Evolutionary conservation across 2,797 vertebrate species (phyloP).

Genomic region (Pygocentrus nattereri): DNA sequence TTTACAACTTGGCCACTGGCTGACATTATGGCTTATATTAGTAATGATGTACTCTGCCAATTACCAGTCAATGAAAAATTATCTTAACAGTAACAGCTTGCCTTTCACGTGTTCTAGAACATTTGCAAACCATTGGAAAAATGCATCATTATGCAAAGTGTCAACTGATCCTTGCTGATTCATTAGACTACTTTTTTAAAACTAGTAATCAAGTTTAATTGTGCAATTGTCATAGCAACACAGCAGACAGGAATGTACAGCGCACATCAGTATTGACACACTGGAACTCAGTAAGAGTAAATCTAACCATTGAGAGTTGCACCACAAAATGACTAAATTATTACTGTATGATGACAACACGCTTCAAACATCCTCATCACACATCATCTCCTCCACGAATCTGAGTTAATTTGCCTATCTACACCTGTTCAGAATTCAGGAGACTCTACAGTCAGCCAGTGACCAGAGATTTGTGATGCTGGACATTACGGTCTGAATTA

Average conservation of each 20-base stretch:
- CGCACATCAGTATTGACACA: neutral
- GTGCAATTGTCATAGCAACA: neutral
- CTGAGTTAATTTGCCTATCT: neutral
- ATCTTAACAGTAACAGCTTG: neutral
- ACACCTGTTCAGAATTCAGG: neutral
- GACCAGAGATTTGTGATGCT: too few relatives aligned
- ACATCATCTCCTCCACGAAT: neutral
- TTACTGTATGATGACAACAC: neutral
- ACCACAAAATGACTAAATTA: neutral
- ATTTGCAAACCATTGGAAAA: too few relatives aligned
- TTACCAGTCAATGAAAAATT: neutral
- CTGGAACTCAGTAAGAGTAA: neutral
- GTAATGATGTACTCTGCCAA: neutral
- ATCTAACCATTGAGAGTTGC: neutral
- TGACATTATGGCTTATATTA: neutral
- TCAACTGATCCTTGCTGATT: neutral
- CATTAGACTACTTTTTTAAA: neutral
- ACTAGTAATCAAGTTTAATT: neutral
- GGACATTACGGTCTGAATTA: neutral
- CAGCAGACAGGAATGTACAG: neutral
- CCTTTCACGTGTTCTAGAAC: too few relatives aligned
- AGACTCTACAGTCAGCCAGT: too few relatives aligned
- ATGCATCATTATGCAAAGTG: neutral
- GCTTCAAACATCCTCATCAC: neutral
- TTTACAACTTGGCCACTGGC: too few relatives aligned